Percentiles rank a stretch among this genome's conserved stretches.
These are phyloP conservation scores for Lindbergichthys nudifrons DNA, from an alignment of 2,797 vertebrate genomes.

Conservation along the genomic window DNA sequence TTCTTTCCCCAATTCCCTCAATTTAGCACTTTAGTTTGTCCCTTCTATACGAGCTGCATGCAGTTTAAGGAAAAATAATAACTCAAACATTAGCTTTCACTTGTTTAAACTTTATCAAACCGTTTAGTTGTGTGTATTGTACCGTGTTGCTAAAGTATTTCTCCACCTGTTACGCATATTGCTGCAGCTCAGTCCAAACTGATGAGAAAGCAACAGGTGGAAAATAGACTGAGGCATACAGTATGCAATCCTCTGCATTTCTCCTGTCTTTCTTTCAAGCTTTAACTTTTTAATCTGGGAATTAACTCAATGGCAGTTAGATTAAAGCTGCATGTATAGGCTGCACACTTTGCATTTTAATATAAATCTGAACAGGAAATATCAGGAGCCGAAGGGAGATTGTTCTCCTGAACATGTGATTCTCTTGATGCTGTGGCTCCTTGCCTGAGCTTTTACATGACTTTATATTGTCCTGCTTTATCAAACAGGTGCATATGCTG, in stretches of 20 bases:
- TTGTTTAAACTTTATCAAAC: slow-evolving; percentile 24
- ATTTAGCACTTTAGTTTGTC: not conserved
- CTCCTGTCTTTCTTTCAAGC: not conserved
- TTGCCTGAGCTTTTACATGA: slow-evolving; percentile 38
- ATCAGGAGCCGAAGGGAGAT: slow-evolving; percentile 5
- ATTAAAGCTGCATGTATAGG: not conserved
- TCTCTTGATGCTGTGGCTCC: slow-evolving; percentile 24
- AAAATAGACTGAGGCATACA: not conserved
- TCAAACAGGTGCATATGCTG: slow-evolving; percentile 69
- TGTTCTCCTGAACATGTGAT: slow-evolving; percentile 8
- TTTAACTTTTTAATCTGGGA: not conserved
- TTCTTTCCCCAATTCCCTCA: not conserved
- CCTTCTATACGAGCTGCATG: not conserved
- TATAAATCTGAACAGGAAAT: not conserved
- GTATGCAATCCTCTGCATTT: not conserved
- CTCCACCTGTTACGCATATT: slow-evolving; percentile 59
- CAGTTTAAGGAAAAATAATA: not conserved
- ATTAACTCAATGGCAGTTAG: not conserved
- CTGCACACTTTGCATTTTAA: slow-evolving; percentile 21
- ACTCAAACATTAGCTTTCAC: not conserved
- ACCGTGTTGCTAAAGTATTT: slow-evolving; percentile 13
- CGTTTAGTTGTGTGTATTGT: not conserved
- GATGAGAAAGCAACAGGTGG: slow-evolving; percentile 70
- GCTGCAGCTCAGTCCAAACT: slow-evolving; percentile 41
- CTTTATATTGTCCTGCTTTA: slow-evolving; percentile 63